A percentile compares a stretch with the other conserved stretches of the same genome.
These are phyloP conservation scores for Monodelphis domestica DNA, from an alignment of 2,797 vertebrate genomes.

Conservation along the genomic window DNA sequence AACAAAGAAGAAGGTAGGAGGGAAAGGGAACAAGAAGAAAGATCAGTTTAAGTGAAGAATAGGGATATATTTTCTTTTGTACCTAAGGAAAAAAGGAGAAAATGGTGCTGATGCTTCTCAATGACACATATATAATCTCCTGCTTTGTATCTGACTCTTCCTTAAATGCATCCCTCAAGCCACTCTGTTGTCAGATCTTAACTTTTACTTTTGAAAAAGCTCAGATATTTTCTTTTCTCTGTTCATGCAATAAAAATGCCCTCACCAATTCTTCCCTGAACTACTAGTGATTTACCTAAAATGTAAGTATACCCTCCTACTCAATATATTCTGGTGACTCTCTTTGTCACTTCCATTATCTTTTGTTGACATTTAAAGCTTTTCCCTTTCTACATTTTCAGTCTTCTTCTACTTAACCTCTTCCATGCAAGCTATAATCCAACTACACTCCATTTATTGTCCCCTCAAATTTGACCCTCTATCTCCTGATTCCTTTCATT, in stretches of 20 bases:
- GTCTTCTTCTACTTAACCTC: not conserved
- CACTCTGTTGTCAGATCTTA: not conserved
- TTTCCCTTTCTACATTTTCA: not conserved
- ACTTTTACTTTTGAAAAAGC: not conserved
- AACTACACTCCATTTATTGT: not conserved
- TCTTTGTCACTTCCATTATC: not conserved
- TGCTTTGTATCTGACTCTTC: not conserved
- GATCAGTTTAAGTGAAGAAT: not conserved
- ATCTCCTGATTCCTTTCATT: not conserved
- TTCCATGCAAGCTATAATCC: not conserved
- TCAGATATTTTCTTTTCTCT: not conserved
- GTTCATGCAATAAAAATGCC: not conserved
- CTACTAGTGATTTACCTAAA: not conserved
- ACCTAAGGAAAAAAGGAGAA: not conserved
- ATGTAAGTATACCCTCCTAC: not conserved
- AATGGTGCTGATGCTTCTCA: not conserved
- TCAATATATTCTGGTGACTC: not conserved
- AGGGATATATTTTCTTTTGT: not conserved
- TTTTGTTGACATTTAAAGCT: not conserved
- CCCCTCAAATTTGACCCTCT: not conserved
- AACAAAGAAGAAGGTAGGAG: not conserved
- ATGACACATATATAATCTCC: not conserved
- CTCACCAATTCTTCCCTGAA: not conserved
- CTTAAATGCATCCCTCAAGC: not conserved
- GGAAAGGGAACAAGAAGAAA: not conserved